Conservation (phyloP, 2,888 invertebrate species). For the Lithophane leautieri region DNA sequence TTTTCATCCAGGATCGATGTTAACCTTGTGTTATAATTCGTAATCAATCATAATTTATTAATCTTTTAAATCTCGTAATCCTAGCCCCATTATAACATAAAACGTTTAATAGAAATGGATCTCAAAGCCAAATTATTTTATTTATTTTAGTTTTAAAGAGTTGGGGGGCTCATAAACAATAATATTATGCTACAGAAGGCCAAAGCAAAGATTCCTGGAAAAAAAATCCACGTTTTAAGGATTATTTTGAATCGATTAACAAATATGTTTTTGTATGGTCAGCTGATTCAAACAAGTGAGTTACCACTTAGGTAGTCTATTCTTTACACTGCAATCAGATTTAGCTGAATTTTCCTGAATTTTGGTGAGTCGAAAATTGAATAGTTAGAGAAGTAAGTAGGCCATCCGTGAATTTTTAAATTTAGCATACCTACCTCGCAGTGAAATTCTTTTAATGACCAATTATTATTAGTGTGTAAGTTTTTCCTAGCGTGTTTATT, state of each 20-base stretch:
- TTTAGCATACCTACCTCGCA: neutral
- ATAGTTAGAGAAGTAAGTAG: neutral
- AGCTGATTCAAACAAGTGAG: neutral
- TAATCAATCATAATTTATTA: neutral
- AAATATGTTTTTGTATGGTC: neutral
- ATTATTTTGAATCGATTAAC: neutral
- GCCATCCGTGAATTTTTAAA: neutral
- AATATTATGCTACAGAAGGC: neutral
- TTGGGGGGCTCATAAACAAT: neutral
- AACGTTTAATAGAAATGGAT: neutral
- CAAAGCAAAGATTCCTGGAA: neutral
- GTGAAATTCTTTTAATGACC: neutral
- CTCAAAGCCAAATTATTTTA: neutral
- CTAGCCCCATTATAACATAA: neutral
- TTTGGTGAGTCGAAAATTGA: neutral
- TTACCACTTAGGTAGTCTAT: neutral
- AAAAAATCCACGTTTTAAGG: neutral
- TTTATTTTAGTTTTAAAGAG: neutral
- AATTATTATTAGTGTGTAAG: neutral
- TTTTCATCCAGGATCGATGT: slow-evolving; percentile 2
- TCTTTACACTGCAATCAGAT: neutral
- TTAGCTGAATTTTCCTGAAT: neutral
- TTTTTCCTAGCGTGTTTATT: neutral
- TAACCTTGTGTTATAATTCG: neutral
- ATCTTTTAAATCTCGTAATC: neutral